Evolutionary conservation across 2,113 vertebrate species (phyloP), one percentile per base, ranked within the genome.

Genomic region (Hepsetus odoe): DNA sequence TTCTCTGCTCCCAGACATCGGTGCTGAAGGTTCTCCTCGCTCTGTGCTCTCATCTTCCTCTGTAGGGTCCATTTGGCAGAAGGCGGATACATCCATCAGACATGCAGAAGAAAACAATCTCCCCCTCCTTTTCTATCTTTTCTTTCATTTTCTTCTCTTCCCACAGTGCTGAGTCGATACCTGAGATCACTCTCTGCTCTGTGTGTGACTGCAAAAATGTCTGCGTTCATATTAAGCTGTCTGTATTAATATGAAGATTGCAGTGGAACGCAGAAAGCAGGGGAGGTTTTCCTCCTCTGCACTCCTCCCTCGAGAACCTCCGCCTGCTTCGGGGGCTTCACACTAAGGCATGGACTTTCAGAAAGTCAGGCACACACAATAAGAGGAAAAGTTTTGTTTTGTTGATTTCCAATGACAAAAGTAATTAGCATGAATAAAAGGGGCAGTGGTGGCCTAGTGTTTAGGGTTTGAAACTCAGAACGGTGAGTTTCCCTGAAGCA

Each of bases 201-300:
- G 33, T 32, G 32, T n/a, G 40, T 40, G 56, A n/a, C 16, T 11
- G 40, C 11, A 26, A 51, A 46, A 12, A 32, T 32, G 24, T 14
- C 22, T 22, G 9, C 16, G 65, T 79, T 38, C 26, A 13, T 32
- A n/a, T n/a, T n/a, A 59, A 18, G 53, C 53, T 26, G 40, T 80
- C 65, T 55, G 44, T 9, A 44, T 70, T 76, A 80, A 69, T 76
- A 72, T 71, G 76, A 83, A 71, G 73, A 79, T 71, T 12, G 66
- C n/a, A 30, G 16, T 58, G 69, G 71, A 79, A 74, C 6, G 30
- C 14, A 14, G 44, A 46, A 1, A 3, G 14, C 12, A 2, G 44
- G 44, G 44, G 13, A 9, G 62, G 14, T 35, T 76, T 35, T 30
- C 58, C 59, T 32, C 55, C 65, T 59, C 62, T 46, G 33, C 55